Evolutionary conservation across 2,797 vertebrate species (phyloP), one percentile per base, ranked within the genome.

Genomic region (Onychomys torridus): DNA sequence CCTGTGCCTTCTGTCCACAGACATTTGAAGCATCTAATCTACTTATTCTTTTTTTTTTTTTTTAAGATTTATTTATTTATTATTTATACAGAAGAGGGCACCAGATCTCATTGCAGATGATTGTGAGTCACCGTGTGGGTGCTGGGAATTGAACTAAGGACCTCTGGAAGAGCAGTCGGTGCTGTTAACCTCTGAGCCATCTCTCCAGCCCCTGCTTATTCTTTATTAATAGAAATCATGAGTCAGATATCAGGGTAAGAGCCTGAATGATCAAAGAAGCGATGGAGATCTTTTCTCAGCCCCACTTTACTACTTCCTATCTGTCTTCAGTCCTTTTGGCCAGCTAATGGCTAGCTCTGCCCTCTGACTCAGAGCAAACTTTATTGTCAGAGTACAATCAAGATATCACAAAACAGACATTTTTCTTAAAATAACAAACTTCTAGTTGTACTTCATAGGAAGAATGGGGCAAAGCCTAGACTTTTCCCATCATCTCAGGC

Each of bases 371-470:
- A 75, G 40, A 75, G 37, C 23, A 43, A 21, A 75, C 37, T 40
- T 25, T 65, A 32, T 32, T 75, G 23, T 43, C 23, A 43, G 23
- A 75, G 40, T 75, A 37, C 21, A 3, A 25, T 75, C 71, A 75
- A 75, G 25, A 75, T 75, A 27, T 27, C 23, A 75, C 43, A 25
- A 10, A 75, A 43, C 5, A 75, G 11, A 43, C 37, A 27, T 75
- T 89, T 96, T 40, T 52, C 46, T 37, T 73, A 55, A 93, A 86
- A 52, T 52, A 37, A 52, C n/a, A 43, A 19, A 73, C 76, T 71
- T 78, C 87, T 29, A 81, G 65, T 85, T 84, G 65, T 29, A 63
- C 59, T 93, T 95, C 59, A 34, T 9, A 17, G 75, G 78, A 94
- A 61, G 63, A 77, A 92, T 11, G 32, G 67, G 76, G 37, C 16